Conservation (phyloP, 2,797 vertebrate genomes). For the Poecilia velifera region DNA sequence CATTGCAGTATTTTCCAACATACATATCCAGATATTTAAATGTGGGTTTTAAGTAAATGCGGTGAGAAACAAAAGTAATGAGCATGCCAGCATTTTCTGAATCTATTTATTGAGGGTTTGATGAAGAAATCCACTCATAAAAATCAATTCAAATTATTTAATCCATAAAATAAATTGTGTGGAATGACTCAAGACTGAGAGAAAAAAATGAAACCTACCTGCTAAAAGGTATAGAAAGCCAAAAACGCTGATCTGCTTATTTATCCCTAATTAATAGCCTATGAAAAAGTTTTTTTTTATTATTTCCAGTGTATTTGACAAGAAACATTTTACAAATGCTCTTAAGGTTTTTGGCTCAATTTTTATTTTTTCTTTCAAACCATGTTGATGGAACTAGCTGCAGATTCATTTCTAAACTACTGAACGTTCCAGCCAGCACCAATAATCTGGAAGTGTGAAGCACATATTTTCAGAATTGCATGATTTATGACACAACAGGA, state of each 20-base stretch:
- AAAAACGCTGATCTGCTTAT: not conserved
- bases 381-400: not conserved
- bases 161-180: not conserved
- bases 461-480: not conserved
- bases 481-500: not conserved
- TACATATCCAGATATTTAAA: conserved; percentile 30
- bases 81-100: not conserved
- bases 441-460: not conserved
- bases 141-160: not conserved
- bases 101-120: not conserved
- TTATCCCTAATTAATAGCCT: not conserved
- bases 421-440: not conserved
- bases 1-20: conserved; percentile 30
- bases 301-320: not conserved
- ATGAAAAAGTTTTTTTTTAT: not conserved
- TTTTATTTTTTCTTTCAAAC: not conserved
- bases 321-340: not conserved
- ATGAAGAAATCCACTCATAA: not conserved
- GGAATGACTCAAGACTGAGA: not conserved
- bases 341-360: not conserved
- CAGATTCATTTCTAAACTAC: not conserved
- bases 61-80: not conserved
- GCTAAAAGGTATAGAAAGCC: not conserved
- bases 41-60: conserved; percentile 11
- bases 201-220: not conserved